Conservation (phyloP, 2,888 invertebrate genomes). For the Folsomia candida region DNA sequence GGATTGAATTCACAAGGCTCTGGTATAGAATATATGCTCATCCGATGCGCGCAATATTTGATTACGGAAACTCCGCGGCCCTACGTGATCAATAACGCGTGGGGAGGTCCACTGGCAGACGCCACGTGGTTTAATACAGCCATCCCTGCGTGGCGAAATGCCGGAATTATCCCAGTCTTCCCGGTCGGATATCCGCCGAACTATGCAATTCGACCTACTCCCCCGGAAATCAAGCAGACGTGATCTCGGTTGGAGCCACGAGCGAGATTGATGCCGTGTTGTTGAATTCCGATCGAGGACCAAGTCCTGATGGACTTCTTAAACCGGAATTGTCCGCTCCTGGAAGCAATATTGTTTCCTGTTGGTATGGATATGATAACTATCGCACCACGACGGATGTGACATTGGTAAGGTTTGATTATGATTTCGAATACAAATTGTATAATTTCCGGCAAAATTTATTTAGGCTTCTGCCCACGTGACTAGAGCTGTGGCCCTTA, state of each 20-base stretch:
- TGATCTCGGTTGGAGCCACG: constrained; percentile 23
- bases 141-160: neutral
- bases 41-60: constrained; percentile 10
- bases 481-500: neutral
- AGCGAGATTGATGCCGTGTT: neutral
- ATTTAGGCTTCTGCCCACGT: neutral
- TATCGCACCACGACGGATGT: constrained; percentile 23
- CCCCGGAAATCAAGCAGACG: constrained; percentile 8
- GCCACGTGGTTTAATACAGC: neutral
- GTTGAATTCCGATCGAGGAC: constrained; percentile 17
- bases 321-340: constrained; percentile 25
- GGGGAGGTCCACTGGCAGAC: constrained; percentile 1
- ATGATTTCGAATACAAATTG: no score
- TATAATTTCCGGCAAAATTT: no score
- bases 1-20: neutral
- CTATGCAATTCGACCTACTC: constrained; percentile 6
- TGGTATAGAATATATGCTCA: neutral
- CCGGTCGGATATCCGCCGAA: constrained; percentile 5
- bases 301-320: no score
- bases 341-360: constrained; percentile 7
- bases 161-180: constrained; percentile 10
- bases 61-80: constrained; percentile 1
- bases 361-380: no score
- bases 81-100: constrained; percentile 12
- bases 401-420: constrained; percentile 12